phyloP scores from a whole-genome alignment of 2,888 invertebrate species.

The Epinotia brunnichana region DNA sequence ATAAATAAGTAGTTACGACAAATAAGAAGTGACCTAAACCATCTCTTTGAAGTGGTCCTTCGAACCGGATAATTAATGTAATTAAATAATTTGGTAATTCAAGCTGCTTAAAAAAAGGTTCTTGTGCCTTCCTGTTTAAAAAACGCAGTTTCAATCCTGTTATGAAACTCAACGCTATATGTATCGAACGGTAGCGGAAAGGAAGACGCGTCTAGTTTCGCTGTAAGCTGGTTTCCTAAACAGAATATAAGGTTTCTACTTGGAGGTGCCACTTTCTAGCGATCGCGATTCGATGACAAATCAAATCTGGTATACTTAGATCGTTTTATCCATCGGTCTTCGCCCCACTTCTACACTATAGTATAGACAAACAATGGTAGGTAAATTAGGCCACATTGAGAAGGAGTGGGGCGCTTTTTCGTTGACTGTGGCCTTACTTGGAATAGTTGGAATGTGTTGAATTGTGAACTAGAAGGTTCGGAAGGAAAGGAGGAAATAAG shows the following conservation, averaged over 20 bases:
- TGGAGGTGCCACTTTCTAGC: slow-evolving; percentile 30
- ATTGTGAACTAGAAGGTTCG: too few species aligned
- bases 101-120: not conserved
- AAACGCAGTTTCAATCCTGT: slow-evolving; percentile 4
- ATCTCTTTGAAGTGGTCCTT: not conserved
- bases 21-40: too few species aligned
- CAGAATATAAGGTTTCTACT: slow-evolving; percentile 32
- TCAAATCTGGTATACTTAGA: not conserved
- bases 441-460: too few species aligned
- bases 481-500: too few species aligned
- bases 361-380: too few species aligned
- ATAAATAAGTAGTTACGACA: too few species aligned
- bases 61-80: not conserved
- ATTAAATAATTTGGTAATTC: not conserved
- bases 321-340: too few species aligned
- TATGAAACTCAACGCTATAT: slow-evolving; percentile 5
- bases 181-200: slow-evolving; percentile 21
- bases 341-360: too few species aligned
- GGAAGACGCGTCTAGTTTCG: slow-evolving; percentile 24
- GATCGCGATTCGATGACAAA: not conserved
- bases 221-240: slow-evolving; percentile 27
- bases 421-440: too few species aligned
- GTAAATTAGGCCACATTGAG: too few species aligned
- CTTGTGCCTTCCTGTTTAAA: not conserved
- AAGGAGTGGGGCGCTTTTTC: too few species aligned